Conservation (phyloP, 2,113 vertebrate species). For the Pseudonaja textilis region DNA sequence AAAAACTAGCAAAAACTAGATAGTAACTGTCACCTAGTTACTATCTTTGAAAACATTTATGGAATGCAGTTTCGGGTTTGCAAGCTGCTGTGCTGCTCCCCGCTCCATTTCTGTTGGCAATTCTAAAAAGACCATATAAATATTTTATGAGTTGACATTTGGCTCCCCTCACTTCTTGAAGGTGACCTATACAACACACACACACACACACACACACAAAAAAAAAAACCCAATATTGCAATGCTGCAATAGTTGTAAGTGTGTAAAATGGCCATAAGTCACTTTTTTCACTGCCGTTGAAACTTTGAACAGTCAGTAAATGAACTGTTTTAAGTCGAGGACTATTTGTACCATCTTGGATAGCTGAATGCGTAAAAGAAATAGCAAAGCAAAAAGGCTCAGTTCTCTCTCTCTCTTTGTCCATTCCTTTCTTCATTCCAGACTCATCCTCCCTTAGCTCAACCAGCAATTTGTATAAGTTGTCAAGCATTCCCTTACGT, state of each 20-base stretch:
- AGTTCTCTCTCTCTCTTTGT: constrained; percentile 22
- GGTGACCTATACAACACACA: no score
- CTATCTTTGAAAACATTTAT: no score
- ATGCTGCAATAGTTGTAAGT: background rate
- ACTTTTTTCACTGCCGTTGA: background rate
- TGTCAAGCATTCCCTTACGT: constrained; percentile 57
- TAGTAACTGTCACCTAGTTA: no score
- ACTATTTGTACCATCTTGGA: background rate
- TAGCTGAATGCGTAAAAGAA: background rate
- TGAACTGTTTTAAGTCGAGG: background rate
- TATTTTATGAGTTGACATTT: no score
- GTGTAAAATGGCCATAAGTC: background rate
- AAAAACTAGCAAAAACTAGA: no score
- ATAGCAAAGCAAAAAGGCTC: background rate
- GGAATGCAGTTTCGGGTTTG: no score
- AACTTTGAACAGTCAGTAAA: background rate
- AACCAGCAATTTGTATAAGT: constrained; percentile 47
- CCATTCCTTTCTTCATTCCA: constrained; percentile 59
- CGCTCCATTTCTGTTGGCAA: no score
- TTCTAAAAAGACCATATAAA: no score
- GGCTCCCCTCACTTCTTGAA: no score
- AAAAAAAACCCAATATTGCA: no score
- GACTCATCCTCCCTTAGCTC: constrained; percentile 5
- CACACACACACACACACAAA: no score
- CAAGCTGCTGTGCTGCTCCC: no score